These are phyloP conservation scores for Ciconia boyciana DNA, from an alignment of 2,113 vertebrate species.

Conservation along the genomic window DNA sequence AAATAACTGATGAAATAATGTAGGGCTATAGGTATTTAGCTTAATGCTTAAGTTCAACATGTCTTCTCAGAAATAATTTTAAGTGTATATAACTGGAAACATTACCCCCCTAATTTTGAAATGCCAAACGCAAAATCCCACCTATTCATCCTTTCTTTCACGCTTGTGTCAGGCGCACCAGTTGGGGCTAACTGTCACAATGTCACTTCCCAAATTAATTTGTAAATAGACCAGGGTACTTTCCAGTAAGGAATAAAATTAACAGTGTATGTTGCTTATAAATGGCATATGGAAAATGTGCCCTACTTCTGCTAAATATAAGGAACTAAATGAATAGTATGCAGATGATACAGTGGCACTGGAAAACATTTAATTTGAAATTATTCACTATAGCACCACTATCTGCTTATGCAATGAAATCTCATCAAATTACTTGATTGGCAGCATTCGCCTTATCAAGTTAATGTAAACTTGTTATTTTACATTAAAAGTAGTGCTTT, in stretches of 20 bases:
- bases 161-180: not conserved
- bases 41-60: not conserved
- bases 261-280: not conserved
- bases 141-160: constrained; percentile 24
- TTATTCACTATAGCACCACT: not conserved
- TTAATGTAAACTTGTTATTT: not conserved
- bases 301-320: constrained; percentile 41
- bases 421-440: not conserved
- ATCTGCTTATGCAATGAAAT: not conserved
- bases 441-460: not conserved
- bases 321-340: not conserved
- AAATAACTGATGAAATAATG: not conserved
- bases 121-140: not conserved
- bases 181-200: not conserved
- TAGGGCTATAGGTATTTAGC: not conserved
- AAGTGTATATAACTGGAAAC: constrained; percentile 20
- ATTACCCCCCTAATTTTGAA: constrained; percentile 10
- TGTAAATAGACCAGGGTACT: constrained; percentile 47
- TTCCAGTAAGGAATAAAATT: constrained; percentile 62
- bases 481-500: not conserved
- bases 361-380: constrained; percentile 8
- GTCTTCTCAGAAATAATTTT: constrained; percentile 23
- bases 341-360: not conserved
- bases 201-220: constrained; percentile 58
- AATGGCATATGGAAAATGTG: constrained; percentile 42